phyloP scores from a whole-genome alignment of 1,140 invertebrate genomes.

The Acromyrmex charruanus region DNA sequence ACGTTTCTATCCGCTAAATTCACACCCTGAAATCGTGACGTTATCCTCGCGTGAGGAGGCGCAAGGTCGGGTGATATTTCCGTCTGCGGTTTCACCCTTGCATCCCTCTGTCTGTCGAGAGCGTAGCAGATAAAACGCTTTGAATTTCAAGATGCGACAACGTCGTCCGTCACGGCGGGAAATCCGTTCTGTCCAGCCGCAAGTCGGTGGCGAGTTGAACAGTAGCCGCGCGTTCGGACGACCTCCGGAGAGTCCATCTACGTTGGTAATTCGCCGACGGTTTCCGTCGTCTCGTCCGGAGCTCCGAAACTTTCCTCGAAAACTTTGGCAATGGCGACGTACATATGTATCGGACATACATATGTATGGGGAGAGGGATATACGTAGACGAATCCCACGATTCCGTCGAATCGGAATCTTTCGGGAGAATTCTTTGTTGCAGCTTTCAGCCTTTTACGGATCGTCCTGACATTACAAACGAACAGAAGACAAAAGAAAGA shows the following conservation, averaged over 20 bases:
- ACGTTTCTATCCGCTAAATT: background rate
- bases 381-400: background rate
- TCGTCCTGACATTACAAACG: background rate
- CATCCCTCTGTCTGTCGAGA: slow-evolving; percentile 25
- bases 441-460: background rate
- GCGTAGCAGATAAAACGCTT: slow-evolving; percentile 43
- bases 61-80: slow-evolving; percentile 10
- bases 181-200: slow-evolving; percentile 44
- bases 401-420: slow-evolving; percentile 27
- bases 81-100: slow-evolving; percentile 43
- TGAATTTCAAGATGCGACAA: slow-evolving; percentile 51
- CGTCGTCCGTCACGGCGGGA: slow-evolving; percentile 38
- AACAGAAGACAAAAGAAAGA: background rate
- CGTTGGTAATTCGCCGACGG: slow-evolving; percentile 73
- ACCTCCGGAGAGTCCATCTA: slow-evolving; percentile 61
- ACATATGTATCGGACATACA: slow-evolving; percentile 60
- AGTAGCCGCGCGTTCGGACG: slow-evolving; percentile 16
- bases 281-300: slow-evolving; percentile 27
- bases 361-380: slow-evolving; percentile 39
- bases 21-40: background rate
- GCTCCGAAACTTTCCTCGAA: slow-evolving; percentile 62
- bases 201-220: slow-evolving; percentile 48
- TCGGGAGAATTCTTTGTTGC: background rate
- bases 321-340: slow-evolving; percentile 54
- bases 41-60: background rate